Conservation (phyloP, 2,888 invertebrate species). For the Listrodromus nycthemerus region DNA sequence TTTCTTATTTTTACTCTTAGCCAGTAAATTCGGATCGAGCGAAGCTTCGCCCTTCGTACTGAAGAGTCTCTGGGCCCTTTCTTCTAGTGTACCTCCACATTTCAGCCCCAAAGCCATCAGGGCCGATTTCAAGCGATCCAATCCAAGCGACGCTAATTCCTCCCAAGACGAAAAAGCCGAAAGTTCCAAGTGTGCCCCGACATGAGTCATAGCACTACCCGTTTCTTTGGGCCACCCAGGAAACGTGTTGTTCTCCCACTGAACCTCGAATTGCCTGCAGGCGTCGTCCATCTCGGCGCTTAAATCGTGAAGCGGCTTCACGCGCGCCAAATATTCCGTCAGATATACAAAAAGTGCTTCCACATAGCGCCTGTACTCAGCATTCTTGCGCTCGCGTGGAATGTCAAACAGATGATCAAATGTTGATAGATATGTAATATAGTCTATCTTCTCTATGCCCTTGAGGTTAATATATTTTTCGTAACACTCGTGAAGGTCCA, state of each 20-base stretch:
- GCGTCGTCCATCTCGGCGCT: conserved; percentile 92
- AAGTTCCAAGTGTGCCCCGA: conserved; percentile 98
- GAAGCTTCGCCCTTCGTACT: conserved; percentile 98
- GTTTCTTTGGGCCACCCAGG: conserved; percentile 99
- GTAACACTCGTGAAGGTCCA: conserved; percentile 98
- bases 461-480: conserved; percentile 98
- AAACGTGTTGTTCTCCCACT: conserved; percentile 95
- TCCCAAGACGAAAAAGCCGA: conserved; percentile 99
- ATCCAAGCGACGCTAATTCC: conserved; percentile 97
- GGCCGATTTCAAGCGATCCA: conserved; percentile 98
- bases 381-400: conserved; percentile 95
- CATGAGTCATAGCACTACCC: conserved; percentile 95
- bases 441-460: conserved; percentile 98
- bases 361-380: conserved; percentile 94
- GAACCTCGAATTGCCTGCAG: conserved; percentile 91
- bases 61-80: conserved; percentile 98
- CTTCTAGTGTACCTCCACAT: conserved; percentile 99
- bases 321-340: conserved; percentile 92
- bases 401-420: conserved; percentile 99
- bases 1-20: conserved; percentile 94
- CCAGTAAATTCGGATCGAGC: conserved; percentile 95
- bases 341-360: conserved; percentile 94
- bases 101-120: conserved; percentile 98
- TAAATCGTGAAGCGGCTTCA: conserved; percentile 94
- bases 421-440: conserved; percentile 96